A percentile compares a stretch with the other conserved stretches of the same genome.
These are phyloP conservation scores for Porphyrio hochstetteri DNA, from an alignment of 2,113 vertebrate species.

Conservation along the genomic window DNA sequence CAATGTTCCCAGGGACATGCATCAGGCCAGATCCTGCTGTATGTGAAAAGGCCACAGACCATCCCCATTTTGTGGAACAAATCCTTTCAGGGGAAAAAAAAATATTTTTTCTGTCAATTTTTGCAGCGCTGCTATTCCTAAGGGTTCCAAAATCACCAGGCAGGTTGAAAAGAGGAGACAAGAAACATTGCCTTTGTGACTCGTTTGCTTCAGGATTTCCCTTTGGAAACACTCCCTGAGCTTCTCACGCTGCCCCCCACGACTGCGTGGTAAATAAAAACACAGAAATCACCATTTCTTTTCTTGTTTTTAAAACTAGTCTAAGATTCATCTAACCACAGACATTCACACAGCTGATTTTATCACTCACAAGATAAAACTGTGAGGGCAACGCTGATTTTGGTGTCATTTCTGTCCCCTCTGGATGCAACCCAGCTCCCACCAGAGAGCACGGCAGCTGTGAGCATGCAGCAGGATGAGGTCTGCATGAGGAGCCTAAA, in stretches of 20 bases:
- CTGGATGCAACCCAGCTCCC: background rate
- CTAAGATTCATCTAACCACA: background rate
- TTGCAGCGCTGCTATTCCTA: background rate
- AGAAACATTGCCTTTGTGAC: background rate
- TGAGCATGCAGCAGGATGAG: rapidly evolving
- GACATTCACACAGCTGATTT: background rate
- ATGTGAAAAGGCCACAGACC: background rate
- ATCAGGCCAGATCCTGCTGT: background rate
- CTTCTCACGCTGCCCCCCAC: background rate
- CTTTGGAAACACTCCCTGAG: background rate
- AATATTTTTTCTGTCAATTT: background rate
- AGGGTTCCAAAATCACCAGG: background rate
- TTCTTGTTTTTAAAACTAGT: background rate
- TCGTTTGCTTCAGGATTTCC: background rate
- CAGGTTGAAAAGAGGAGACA: background rate
- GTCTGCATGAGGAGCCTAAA: rapidly evolving
- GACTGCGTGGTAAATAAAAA: background rate
- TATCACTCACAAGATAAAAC: background rate
- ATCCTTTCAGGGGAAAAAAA: background rate
- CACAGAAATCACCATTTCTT: background rate
- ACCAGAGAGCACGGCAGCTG: background rate
- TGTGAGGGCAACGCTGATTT: rapidly evolving
- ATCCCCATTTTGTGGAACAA: background rate
- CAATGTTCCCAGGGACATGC: background rate
- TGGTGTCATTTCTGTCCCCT: background rate